phyloP scores from a whole-genome alignment of 2,797 vertebrate species.

The Molothrus ater region DNA sequence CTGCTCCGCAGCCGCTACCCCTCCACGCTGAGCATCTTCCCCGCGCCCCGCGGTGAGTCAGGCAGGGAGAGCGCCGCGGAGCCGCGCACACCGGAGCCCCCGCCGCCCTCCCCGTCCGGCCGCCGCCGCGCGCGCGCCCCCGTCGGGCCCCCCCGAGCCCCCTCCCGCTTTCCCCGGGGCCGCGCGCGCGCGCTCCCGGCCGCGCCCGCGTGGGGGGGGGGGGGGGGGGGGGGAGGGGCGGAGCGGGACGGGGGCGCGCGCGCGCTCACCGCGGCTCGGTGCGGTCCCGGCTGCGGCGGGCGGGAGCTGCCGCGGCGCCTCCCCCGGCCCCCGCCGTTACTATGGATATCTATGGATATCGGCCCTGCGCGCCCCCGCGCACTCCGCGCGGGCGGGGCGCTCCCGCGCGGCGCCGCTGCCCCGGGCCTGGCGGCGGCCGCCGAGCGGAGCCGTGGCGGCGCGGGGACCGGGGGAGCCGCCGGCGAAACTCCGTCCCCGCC shows the following conservation, averaged over 20 bases:
- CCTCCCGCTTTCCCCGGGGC: neutral
- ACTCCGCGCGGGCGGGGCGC: neutral
- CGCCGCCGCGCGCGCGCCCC: neutral
- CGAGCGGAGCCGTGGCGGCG: neutral
- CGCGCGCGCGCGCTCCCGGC: neutral
- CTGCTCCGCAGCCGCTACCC: conserved; percentile 55
- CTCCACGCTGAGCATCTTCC: conserved; percentile 55
- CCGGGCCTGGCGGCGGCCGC: neutral
- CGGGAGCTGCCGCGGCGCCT: neutral
- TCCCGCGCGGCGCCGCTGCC: neutral
- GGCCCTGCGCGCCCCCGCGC: neutral
- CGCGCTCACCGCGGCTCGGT: neutral
- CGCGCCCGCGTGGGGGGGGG: too few relatives aligned
- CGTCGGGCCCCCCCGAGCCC: neutral
- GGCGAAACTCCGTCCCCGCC: neutral
- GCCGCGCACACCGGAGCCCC: conserved; percentile 22
- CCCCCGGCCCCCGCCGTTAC: neutral
- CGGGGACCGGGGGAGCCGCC: neutral
- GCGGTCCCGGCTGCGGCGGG: neutral
- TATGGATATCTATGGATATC: neutral
- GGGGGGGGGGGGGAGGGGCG: neutral
- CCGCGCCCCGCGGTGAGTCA: conserved; percentile 52
- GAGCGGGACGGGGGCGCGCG: neutral
- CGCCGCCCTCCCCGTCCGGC: neutral
- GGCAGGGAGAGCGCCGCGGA: conserved; percentile 25